These are phyloP conservation scores for Latrodectus hesperus DNA, from an alignment of 2,888 invertebrate species.

Conservation along the genomic window DNA sequence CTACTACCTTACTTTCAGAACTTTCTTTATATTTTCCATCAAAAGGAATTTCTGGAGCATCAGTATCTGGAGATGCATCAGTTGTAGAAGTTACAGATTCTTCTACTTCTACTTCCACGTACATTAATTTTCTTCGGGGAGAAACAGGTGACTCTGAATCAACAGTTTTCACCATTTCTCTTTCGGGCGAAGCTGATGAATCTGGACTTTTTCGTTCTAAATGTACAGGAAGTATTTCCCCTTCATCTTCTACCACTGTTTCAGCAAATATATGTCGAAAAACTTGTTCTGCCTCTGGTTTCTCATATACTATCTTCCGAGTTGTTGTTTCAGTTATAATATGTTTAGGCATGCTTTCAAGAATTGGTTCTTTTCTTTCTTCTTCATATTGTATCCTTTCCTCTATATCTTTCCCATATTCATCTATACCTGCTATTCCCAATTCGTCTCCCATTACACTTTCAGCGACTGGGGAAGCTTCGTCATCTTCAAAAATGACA, in stretches of 20 bases:
- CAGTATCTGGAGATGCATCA: conserved; percentile 58
- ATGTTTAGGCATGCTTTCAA: not conserved
- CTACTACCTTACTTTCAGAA: not conserved
- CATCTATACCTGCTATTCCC: not conserved
- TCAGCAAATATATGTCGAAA: conserved; percentile 63
- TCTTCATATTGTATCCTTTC: not conserved
- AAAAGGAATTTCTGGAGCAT: conserved; percentile 58
- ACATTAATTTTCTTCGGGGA: conserved; percentile 39
- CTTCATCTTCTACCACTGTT: conserved; percentile 57
- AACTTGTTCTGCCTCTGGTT: conserved; percentile 54
- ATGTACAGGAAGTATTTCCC: conserved; percentile 22
- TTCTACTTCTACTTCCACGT: conserved; percentile 61
- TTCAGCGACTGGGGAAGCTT: conserved; percentile 45
- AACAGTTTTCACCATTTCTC: conserved; percentile 15
- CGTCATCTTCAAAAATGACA: conserved; percentile 14
- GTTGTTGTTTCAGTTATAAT: conserved; percentile 11
- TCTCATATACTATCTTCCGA: conserved; percentile 51
- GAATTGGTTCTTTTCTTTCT: not conserved
- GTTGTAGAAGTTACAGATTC: conserved; percentile 54
- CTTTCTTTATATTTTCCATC: conserved; percentile 49
- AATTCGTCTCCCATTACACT: conserved; percentile 48
- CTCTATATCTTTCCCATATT: not conserved
- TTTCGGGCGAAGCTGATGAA: not conserved
- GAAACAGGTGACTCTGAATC: conserved; percentile 3
- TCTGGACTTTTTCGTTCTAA: not conserved